A percentile compares a stretch with the other conserved stretches of the same genome.
Evolutionary conservation across 1,140 invertebrate genomes (phyloP).

Genomic region (Aporrectodea caliginosa): DNA sequence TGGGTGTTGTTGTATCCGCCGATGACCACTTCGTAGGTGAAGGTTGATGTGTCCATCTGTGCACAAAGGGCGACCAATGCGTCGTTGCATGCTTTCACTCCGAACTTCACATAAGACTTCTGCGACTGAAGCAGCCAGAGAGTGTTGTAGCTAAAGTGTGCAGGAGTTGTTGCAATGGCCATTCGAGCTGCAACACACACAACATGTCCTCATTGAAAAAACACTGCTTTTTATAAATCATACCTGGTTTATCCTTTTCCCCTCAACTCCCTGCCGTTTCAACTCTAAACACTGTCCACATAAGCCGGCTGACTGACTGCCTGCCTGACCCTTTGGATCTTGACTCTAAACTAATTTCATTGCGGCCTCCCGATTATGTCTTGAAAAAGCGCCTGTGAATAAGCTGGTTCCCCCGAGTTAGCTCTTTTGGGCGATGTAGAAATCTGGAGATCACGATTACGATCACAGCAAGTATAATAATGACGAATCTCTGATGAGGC

Average conservation of each 20-base stretch:
- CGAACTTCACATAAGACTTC: background rate
- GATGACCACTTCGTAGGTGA: background rate
- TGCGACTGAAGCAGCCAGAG: background rate
- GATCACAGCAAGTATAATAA: no score
- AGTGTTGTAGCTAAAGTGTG: background rate
- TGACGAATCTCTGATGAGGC: no score
- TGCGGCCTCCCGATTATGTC: background rate
- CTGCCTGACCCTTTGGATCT: background rate
- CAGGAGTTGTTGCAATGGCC: background rate
- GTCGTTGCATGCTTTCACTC: conserved; percentile 6
- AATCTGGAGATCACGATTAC: no score
- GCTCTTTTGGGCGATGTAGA: no score
- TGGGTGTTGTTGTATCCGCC: conserved; percentile 8
- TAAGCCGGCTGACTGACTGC: no score
- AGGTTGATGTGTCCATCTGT: background rate
- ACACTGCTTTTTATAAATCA: no score
- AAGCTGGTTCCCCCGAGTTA: no score
- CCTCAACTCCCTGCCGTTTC: no score
- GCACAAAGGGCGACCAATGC: background rate
- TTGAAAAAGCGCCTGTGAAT: no score
- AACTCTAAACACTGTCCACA: no score
- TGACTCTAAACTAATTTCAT: background rate
- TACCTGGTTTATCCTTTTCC: no score
- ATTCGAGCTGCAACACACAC: background rate
- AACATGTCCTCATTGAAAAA: no score